These are phyloP conservation scores for Drosophila oshimai DNA, from an alignment of 1,140 invertebrate species.

Conservation along the genomic window DNA sequence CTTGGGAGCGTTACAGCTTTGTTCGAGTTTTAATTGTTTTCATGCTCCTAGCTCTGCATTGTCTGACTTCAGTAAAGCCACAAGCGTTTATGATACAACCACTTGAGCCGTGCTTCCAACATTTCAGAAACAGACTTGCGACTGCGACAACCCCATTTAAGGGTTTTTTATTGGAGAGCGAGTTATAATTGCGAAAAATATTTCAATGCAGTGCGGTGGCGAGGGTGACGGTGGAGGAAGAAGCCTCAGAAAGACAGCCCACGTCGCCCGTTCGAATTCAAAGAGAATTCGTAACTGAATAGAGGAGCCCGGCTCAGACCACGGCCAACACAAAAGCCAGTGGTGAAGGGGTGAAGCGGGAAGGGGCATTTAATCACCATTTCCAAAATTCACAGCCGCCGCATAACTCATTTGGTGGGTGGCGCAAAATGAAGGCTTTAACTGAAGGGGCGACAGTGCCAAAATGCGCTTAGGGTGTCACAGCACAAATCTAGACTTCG, in stretches of 20 bases:
- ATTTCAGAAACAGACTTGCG: conserved; percentile 50
- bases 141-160: neutral
- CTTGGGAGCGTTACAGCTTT: conserved; percentile 40
- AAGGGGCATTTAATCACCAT: conserved; percentile 58
- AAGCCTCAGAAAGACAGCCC: conserved; percentile 21
- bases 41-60: conserved; percentile 23
- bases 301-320: conserved; percentile 17
- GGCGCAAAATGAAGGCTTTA: conserved; percentile 36
- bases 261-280: conserved; percentile 52
- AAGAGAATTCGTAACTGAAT: conserved; percentile 64
- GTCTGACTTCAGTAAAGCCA: conserved; percentile 26
- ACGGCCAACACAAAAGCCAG: conserved; percentile 9
- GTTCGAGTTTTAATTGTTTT: conserved; percentile 11
- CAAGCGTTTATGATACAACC: conserved; percentile 13
- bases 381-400: conserved; percentile 9
- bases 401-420: conserved; percentile 61
- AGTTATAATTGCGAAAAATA: conserved; percentile 65
- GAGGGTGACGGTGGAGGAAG: no score
- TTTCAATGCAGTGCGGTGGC: conserved; percentile 46
- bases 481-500: conserved; percentile 23
- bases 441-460: neutral
- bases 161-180: conserved; percentile 29
- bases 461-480: conserved; percentile 59
- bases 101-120: conserved; percentile 59
- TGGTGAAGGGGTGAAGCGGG: neutral